Percentiles rank a stretch among this genome's conserved stretches.
phyloP scores from a whole-genome alignment of 2,888 invertebrate species.

The Amphiduros pacificus region DNA sequence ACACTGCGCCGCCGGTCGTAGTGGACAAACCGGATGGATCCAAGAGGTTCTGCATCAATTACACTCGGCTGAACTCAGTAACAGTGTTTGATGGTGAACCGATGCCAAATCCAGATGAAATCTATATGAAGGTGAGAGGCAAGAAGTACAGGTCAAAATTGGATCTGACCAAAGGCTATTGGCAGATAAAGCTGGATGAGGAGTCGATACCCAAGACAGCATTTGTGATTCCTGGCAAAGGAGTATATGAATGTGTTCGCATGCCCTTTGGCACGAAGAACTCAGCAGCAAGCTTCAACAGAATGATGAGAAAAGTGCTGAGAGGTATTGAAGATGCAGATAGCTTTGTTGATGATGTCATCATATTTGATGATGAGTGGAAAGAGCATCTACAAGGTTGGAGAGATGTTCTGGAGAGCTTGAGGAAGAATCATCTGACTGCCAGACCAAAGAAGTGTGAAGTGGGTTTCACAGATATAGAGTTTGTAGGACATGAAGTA shows the following conservation, averaged over 20 bases:
- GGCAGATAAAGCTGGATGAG: too few species aligned
- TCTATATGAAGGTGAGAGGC: neutral
- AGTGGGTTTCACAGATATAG: neutral
- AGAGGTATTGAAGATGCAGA: neutral
- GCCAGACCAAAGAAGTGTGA: neutral
- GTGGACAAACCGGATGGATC: too few species aligned
- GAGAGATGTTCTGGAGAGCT: neutral
- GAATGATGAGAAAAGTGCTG: neutral
- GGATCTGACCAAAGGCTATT: neutral
- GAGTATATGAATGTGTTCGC: neutral
- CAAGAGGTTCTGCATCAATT: neutral
- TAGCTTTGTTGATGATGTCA: neutral
- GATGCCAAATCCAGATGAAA: neutral
- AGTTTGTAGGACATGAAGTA: neutral
- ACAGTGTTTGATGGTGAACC: neutral
- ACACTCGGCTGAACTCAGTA: neutral
- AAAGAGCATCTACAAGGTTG: neutral
- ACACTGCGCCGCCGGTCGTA: neutral
- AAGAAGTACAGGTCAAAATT: neutral
- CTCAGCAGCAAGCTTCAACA: neutral
- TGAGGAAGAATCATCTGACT: neutral
- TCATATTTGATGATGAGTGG: neutral
- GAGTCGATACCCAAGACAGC: neutral
- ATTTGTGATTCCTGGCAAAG: neutral
- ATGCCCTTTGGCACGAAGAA: neutral